phyloP scores from a whole-genome alignment of 2,113 vertebrate species.

The Acanthochromis polyacanthus region DNA sequence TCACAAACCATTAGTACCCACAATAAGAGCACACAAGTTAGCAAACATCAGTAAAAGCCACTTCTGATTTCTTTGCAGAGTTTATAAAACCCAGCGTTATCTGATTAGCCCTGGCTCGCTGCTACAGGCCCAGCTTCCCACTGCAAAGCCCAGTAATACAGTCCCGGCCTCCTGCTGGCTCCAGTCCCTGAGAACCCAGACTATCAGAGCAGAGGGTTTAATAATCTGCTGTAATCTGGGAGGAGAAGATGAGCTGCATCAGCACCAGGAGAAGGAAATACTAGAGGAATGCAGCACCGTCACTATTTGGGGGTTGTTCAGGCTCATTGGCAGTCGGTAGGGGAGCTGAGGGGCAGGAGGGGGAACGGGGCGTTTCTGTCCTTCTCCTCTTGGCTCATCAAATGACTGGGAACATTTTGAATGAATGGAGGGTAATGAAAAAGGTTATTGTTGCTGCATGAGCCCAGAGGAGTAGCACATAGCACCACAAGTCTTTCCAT shows the following conservation, averaged over 20 bases:
- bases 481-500: conserved; percentile 38
- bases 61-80: conserved; percentile 39
- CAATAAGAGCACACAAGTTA: conserved; percentile 30
- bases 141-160: conserved; percentile 40
- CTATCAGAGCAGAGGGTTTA: conserved; percentile 70
- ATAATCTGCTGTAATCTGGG: conserved; percentile 78
- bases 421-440: conserved; percentile 5
- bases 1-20: conserved; percentile 30
- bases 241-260: conserved; percentile 59
- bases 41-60: conserved; percentile 47
- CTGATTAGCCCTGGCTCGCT: conserved; percentile 22
- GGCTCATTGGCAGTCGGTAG: background rate
- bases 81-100: conserved; percentile 33
- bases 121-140: conserved; percentile 34
- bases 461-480: conserved; percentile 24
- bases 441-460: conserved; percentile 24
- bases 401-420: conserved; percentile 20
- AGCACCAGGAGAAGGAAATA: conserved; percentile 52
- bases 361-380: background rate
- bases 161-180: conserved; percentile 50
- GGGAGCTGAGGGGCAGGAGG: background rate
- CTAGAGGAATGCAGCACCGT: conserved; percentile 5
- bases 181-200: conserved; percentile 38
- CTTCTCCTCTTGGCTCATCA: conserved; percentile 2
- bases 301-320: conserved; percentile 5